Evolutionary conservation across 2,888 invertebrate species (phyloP).

Genomic region (Lasiommata megera): DNA sequence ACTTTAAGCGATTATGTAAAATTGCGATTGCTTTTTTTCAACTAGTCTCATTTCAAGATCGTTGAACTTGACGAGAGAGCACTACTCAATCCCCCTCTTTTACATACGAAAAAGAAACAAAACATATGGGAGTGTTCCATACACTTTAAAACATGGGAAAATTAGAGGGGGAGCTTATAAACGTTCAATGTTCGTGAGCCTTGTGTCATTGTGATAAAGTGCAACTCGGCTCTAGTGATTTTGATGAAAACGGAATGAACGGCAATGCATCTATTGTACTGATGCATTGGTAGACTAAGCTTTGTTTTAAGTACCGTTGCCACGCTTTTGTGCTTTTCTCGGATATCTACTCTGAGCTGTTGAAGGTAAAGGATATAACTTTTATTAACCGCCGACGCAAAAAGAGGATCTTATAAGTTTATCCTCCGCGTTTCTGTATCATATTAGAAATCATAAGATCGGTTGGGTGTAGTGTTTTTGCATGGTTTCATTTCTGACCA

Average conservation of each 20-base stretch:
- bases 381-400: too few species aligned
- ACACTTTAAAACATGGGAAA: constrained; percentile 33
- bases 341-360: background rate
- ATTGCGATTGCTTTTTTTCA: background rate
- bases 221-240: constrained; percentile 18
- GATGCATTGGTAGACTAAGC: constrained; percentile 30
- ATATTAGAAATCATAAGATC: too few species aligned
- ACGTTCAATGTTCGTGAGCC: constrained; percentile 12
- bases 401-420: too few species aligned
- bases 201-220: constrained; percentile 27
- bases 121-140: constrained; percentile 36
- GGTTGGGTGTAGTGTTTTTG: too few species aligned
- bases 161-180: constrained; percentile 30
- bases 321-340: background rate
- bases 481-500: too few species aligned
- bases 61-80: constrained; percentile 26
- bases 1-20: background rate
- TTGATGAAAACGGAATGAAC: constrained; percentile 30
- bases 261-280: constrained; percentile 27
- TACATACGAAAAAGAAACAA: constrained; percentile 35
- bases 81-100: constrained; percentile 16
- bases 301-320: constrained; percentile 18
- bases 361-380: too few species aligned
- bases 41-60: constrained; percentile 19
- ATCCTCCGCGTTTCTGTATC: too few species aligned